Percentiles rank a stretch among this genome's conserved stretches.
Conservation (phyloP, 2,113 vertebrate genomes). For the Corythornis vintsioides region DNA sequence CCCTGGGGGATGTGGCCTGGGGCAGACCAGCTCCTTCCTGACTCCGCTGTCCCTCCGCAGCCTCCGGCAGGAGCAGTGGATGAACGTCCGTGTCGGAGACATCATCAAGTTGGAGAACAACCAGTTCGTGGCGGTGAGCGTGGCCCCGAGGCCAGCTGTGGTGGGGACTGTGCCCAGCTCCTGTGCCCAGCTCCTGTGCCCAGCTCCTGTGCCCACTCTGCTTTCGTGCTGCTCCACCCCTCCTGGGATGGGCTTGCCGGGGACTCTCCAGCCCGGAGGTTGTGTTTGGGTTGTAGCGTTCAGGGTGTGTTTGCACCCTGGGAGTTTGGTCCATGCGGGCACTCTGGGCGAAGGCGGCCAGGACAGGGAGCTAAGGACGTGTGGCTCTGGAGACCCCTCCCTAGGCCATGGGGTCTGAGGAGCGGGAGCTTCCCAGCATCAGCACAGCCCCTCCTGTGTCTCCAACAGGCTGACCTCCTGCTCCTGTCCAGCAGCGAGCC, state of each 20-base stretch:
- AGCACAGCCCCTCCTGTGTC: neutral
- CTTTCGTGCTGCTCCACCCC: neutral
- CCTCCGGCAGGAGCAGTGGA: conserved; percentile 92
- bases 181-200: neutral
- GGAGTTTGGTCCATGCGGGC: neutral
- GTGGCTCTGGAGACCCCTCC: accelerated
- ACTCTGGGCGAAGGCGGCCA: neutral
- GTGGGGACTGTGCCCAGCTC: too few species aligned
- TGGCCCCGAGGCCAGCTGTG: neutral
- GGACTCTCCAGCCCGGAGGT: neutral
- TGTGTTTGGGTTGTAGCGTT: accelerated
- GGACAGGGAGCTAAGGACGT: neutral
- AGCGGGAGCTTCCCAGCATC: neutral
- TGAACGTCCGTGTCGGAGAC: conserved; percentile 93
- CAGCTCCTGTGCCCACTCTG: accelerated
- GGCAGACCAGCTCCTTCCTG: neutral
- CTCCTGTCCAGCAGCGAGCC: conserved; percentile 95
- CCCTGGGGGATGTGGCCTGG: accelerated
- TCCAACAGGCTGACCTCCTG: conserved; percentile 90
- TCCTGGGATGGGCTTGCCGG: neutral
- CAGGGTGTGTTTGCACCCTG: neutral
- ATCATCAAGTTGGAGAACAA: conserved; percentile 97
- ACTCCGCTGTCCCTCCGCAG: conserved; percentile 58
- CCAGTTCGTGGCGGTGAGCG: conserved; percentile 90
- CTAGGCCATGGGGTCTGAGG: neutral